Percentiles rank a stretch among this genome's conserved stretches.
Conservation (phyloP, 2,888 invertebrate genomes). For the Tinea trinotella region DNA sequence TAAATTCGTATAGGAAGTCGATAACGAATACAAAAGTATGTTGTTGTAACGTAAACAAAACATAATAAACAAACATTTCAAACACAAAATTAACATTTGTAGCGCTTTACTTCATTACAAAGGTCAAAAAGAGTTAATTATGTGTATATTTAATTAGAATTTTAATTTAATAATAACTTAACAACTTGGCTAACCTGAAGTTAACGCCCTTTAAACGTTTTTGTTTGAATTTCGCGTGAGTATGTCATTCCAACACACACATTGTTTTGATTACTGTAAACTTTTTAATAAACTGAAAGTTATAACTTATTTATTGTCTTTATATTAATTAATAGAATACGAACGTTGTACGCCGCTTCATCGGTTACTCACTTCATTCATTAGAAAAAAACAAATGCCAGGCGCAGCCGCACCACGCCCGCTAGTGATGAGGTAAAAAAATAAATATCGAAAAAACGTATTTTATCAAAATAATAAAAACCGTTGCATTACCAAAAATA, state of each 20-base stretch:
- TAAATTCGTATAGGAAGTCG: neutral
- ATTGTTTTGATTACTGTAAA: too few relatives aligned
- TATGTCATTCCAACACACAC: too few relatives aligned
- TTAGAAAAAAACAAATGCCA: slow-evolving; percentile 7
- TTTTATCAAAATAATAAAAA: too few relatives aligned
- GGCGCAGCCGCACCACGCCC: slow-evolving; percentile 39
- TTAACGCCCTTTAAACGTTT: slow-evolving; percentile 61
- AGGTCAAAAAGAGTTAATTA: neutral
- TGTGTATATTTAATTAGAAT: slow-evolving; percentile 21
- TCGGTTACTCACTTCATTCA: neutral
- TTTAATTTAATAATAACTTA: slow-evolving; percentile 58
- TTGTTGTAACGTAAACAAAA: neutral
- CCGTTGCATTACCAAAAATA: too few relatives aligned
- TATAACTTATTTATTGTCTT: neutral
- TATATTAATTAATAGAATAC: neutral
- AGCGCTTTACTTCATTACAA: neutral
- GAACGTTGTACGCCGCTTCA: neutral
- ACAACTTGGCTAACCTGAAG: slow-evolving; percentile 56
- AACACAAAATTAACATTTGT: neutral
- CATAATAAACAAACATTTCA: neutral
- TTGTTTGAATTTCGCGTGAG: slow-evolving; percentile 17
- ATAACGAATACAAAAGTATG: neutral
- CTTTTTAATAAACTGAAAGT: too few relatives aligned
- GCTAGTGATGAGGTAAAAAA: slow-evolving; percentile 28
- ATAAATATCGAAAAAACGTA: too few relatives aligned